Evolutionary conservation across 2,113 vertebrate genomes (phyloP), one percentile per base, ranked within the genome.

Genomic region (Platycercus adscitus): DNA sequence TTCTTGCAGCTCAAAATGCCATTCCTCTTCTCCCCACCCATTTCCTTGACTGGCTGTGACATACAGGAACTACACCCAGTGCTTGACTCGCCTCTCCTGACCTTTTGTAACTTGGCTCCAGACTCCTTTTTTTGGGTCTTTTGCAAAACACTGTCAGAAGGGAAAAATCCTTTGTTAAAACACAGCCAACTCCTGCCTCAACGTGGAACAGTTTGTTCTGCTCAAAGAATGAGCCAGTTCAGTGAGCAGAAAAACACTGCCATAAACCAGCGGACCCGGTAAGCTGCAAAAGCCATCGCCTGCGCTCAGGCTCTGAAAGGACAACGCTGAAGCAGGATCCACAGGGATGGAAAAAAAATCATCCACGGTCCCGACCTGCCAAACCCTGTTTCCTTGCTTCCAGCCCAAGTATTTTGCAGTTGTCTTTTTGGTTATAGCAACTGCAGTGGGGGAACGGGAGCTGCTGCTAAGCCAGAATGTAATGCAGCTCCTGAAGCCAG

Each of bases 101-200:
- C 98, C 98, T 98, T 98, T 98, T 98, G 98, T 98, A 98, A 98
- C 98, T 98, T 98, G 98, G 98, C 98, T 98, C 95, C 96, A 97
- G 97, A 98, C 97, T 98, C 97, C 97, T 98, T 98, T 96, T 97
- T 96, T 97, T 97, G 97, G 97, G 97, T 98, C 98, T 98, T 98
- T 98, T 97, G 98, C 98, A 98, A 98, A 98, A 98, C 97, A 98
- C 97, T 97, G 97, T 97, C 96, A 91, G 93, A 98, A 97, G 97
- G 97, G 98, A 92, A 88, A 91, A 97, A 98, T 97, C 98, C 97
- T 98, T 98, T 98, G 98, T 98, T 98, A 98, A 98, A 98, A 98
- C 96, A 95, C 96, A 98, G 98, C 98, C 98, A 98, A 97, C 96
- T 98, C 97, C 97, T 98, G 97, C 98, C 97, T 98, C 96, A 97